Evolutionary conservation across 2,888 invertebrate species (phyloP).

Genomic region (Girardia tigrina): DNA sequence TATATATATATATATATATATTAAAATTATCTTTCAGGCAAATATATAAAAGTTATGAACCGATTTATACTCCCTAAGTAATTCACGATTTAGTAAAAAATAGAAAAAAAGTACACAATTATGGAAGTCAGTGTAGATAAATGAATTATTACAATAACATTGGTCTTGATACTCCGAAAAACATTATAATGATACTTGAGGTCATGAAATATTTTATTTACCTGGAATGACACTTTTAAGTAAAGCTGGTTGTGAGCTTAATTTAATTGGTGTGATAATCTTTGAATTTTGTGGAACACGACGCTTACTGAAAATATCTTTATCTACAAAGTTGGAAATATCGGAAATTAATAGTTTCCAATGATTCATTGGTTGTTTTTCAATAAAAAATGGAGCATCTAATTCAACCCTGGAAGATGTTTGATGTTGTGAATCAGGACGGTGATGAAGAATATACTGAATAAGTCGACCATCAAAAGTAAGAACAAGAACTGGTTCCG

Average conservation of each 20-base stretch:
- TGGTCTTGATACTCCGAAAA: too few species aligned
- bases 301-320: background rate
- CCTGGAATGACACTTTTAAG: background rate
- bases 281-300: background rate
- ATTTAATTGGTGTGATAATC: background rate
- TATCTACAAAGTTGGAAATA: background rate
- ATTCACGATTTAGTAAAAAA: too few species aligned
- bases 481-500: background rate
- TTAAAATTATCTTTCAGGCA: too few species aligned
- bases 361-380: background rate
- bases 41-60: too few species aligned
- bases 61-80: too few species aligned
- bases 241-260: background rate
- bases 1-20: too few species aligned
- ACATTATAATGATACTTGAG: too few species aligned
- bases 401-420: background rate
- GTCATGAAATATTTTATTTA: too few species aligned
- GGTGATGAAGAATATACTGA: background rate
- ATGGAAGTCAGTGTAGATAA: too few species aligned
- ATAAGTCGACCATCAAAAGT: background rate
- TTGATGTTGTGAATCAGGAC: background rate
- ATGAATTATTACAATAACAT: too few species aligned
- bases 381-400: background rate
- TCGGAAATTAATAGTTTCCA: background rate
- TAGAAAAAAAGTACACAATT: too few species aligned